Base-by-base conservation (phyloP, 2,113 vertebrate species). In the Laterallus jamaicensis region DNA sequence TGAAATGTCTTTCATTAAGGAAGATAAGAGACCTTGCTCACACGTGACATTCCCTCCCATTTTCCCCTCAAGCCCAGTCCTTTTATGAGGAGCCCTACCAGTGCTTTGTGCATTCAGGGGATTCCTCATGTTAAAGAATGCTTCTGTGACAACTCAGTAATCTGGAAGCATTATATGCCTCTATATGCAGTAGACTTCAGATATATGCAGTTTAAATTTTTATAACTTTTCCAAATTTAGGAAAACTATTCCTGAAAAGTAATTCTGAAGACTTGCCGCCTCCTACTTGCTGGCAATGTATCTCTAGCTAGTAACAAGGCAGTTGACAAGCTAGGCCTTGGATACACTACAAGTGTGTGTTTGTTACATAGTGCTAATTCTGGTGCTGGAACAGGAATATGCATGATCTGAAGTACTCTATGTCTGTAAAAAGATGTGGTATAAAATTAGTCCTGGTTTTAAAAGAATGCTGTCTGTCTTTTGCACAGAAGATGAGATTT, bases 341-440 rank as follows among this genome's bases (percentile, higher is more conserved):
- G 39, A 29, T 68, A 0, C 40, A 50, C 35, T 12, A 2, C 10
- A 20, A 19, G 4, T 2, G 2, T 35, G 15, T 47, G 40, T 66
- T 71, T 63, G 35, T 0, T 42, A 6, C 2, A 2, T 44, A 68
- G 81, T 71, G 16, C 35, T 52, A 15, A 28, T 44, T 39, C 26
- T 58, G 40, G 31, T 68, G 28, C 68, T 86, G 71, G 31, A 62
- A 42, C 22, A 22, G 44, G 47, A 50, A 25, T 15, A 4, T 15
- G 12, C 47, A 25, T 0, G 0, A 5, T 42, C 20, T 22, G 70
- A 79, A 62, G 42, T 39, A 52, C 3, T 32, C n/a, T 15, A 2
- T n/a, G 29, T 73, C 52, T 83, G 31, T 86, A 52, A 63, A 81
- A 94, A 80, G 40, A n/a, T 39, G 24, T 19, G 24, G 21, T 22